A percentile compares a stretch with the other conserved stretches of the same genome.
Evolutionary conservation across 2,888 invertebrate genomes (phyloP).

Genomic region (Yponomeuta cagnagella): DNA sequence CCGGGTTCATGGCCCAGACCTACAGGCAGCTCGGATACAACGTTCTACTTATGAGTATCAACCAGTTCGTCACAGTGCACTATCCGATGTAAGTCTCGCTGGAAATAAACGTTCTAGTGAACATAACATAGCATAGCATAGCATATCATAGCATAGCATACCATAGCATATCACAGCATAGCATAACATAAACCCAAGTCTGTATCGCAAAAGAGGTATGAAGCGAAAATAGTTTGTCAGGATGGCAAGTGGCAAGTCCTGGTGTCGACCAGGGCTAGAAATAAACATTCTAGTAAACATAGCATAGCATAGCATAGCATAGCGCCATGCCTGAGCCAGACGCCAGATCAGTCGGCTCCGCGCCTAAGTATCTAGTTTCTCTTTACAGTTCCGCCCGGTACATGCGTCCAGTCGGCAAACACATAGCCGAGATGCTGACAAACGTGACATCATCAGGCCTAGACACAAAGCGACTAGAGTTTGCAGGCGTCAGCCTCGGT

Average conservation of each 20-base stretch:
- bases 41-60: conserved; percentile 18
- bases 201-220: too few relatives aligned
- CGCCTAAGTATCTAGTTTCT: neutral
- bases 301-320: too few relatives aligned
- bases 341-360: too few relatives aligned
- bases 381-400: conserved; percentile 23
- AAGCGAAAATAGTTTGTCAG: too few relatives aligned
- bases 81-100: conserved; percentile 16
- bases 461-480: conserved; percentile 25
- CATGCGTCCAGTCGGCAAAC: conserved; percentile 25
- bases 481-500: conserved; percentile 28
- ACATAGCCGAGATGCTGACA: conserved; percentile 26
- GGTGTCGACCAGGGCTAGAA: too few relatives aligned
- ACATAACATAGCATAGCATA: too few relatives aligned
- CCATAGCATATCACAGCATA: too few relatives aligned
- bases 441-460: conserved; percentile 24
- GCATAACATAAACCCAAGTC: too few relatives aligned
- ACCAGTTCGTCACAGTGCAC: conserved; percentile 6
- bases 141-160: too few relatives aligned
- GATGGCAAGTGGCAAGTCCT: too few relatives aligned
- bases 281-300: too few relatives aligned
- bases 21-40: conserved; percentile 22
- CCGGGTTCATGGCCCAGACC: conserved; percentile 9
- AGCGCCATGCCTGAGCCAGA: too few relatives aligned
- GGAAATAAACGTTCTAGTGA: neutral